Evolutionary conservation across 30 jellyfish, hydroid and myxozoan species (phyloP), one percentile per base, ranked within the genome.

Genomic region (Pseudorhiza aurosa): DNA sequence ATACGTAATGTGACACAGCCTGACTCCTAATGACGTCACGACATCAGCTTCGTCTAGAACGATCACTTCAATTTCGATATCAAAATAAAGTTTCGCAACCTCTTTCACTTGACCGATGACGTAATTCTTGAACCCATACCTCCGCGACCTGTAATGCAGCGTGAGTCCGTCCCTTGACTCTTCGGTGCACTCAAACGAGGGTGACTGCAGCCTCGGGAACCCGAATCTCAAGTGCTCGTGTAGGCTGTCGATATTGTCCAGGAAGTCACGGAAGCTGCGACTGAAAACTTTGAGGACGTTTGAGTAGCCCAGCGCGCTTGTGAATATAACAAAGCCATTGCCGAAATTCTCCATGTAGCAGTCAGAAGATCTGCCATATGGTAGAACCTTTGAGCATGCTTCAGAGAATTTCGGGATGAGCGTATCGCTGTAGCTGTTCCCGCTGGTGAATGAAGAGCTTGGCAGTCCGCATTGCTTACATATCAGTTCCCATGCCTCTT

Each of bases 41-140:
- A 65, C 36, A 39, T 68, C 72, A 8, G 81, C 77, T 33, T 81
- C 92, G 12, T 81, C 68, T 4, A 81, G 21, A 8, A 81, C 49
- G 11, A 25, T 28, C 77, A 81, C 85, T 8, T 68, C 77, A 27
- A 81, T 81, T 17, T 81, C 69, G 47, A 81, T 25, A 35, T 81
- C 40, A 39, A 65, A 81, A 62, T 81, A 81, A 22, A 71, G 35
- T 45, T 44, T 19, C 7, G 92, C 92, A 8, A 40, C 19, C 19
- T 65, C 92, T 24, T 81, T 81, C 32, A 81, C 85, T 57, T 81
- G 92, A 5, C 92, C 92, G 67, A 81, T 68, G 84, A 81, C 92
- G 78, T 81, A 81, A 53, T 53, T 37, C 71, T 65, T 68, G 73
- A 33, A 81, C 69, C 92, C 92, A 43, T 43, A 57, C 68, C 92